Percentiles rank a stretch among this genome's conserved stretches.
phyloP scores from a whole-genome alignment of 2,888 invertebrate genomes.

The Leucoma salicis region DNA sequence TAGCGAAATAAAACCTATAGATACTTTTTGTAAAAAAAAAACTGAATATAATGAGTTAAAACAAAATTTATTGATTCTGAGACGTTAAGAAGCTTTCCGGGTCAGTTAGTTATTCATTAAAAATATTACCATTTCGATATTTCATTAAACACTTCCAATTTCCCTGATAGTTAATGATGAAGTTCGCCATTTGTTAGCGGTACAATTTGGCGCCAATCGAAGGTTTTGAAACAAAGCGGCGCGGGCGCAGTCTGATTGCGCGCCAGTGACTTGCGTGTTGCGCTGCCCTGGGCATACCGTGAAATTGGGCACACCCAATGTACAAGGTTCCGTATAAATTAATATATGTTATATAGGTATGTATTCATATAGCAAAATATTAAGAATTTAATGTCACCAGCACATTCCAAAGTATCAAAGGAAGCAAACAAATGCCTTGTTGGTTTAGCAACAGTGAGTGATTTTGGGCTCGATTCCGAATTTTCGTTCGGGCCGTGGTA shows the following conservation, averaged over 20 bases:
- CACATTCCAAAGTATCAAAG: too few relatives aligned
- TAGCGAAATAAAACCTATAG: too few relatives aligned
- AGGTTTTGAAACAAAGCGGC: constrained; percentile 58
- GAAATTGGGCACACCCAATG: constrained; percentile 42
- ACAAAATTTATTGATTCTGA: too few relatives aligned
- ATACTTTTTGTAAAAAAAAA: too few relatives aligned
- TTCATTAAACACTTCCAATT: constrained; percentile 6
- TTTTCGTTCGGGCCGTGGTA: too few relatives aligned
- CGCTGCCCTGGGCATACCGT: constrained; percentile 36
- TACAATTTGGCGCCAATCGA: constrained; percentile 44
- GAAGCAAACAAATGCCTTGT: too few relatives aligned
- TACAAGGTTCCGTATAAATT: constrained; percentile 36
- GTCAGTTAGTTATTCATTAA: background rate
- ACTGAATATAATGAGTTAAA: too few relatives aligned
- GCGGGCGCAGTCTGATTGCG: constrained; percentile 58
- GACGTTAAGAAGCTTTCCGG: too few relatives aligned
- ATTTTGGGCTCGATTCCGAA: too few relatives aligned
- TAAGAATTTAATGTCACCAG: too few relatives aligned
- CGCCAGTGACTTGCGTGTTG: constrained; percentile 61
- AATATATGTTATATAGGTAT: background rate
- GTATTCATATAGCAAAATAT: too few relatives aligned
- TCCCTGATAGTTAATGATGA: constrained; percentile 13
- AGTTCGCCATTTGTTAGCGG: constrained; percentile 30
- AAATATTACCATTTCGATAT: constrained; percentile 1
- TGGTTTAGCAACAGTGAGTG: too few relatives aligned